Percentiles rank a stretch among this genome's conserved stretches.
Conservation (phyloP, 2,888 invertebrate species). For the Cynaeus angustus region DNA sequence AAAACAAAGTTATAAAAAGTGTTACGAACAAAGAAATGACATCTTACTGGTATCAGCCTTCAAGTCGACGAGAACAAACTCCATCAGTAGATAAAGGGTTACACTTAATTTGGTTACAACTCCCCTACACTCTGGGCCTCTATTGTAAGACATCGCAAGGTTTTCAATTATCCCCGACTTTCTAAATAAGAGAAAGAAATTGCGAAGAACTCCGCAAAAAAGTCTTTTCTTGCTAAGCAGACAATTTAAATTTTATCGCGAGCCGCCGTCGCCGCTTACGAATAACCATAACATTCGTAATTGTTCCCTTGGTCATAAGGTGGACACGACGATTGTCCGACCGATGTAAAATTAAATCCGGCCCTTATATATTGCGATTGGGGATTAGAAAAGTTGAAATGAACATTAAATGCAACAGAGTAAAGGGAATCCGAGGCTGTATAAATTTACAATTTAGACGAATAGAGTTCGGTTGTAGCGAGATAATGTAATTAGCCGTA, state of each 20-base stretch:
- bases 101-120: slow-evolving; percentile 42
- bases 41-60: too few relatives aligned
- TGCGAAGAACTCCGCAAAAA: slow-evolving; percentile 18
- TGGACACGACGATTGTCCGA: slow-evolving; percentile 8
- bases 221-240: slow-evolving; percentile 12
- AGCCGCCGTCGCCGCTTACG: slow-evolving; percentile 3
- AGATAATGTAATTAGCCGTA: slow-evolving; percentile 67
- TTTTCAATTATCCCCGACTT: slow-evolving; percentile 30
- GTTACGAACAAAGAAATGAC: too few relatives aligned
- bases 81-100: slow-evolving; percentile 40
- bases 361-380: slow-evolving; percentile 33
- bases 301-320: not conserved
- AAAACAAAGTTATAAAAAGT: slow-evolving; percentile 29
- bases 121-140: slow-evolving; percentile 13
- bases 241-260: slow-evolving; percentile 31
- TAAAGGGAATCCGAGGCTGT: slow-evolving; percentile 57
- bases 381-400: slow-evolving; percentile 56
- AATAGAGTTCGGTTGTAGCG: slow-evolving; percentile 63
- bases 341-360: slow-evolving; percentile 35
- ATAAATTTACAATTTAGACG: slow-evolving; percentile 63
- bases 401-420: slow-evolving; percentile 57
- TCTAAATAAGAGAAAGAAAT: slow-evolving; percentile 33
- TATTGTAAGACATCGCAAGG: slow-evolving; percentile 21
- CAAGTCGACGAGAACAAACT: slow-evolving; percentile 13
- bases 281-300: slow-evolving; percentile 30